phyloP scores from a whole-genome alignment of 1,140 invertebrate genomes.

The Tetramorium simillimum region DNA sequence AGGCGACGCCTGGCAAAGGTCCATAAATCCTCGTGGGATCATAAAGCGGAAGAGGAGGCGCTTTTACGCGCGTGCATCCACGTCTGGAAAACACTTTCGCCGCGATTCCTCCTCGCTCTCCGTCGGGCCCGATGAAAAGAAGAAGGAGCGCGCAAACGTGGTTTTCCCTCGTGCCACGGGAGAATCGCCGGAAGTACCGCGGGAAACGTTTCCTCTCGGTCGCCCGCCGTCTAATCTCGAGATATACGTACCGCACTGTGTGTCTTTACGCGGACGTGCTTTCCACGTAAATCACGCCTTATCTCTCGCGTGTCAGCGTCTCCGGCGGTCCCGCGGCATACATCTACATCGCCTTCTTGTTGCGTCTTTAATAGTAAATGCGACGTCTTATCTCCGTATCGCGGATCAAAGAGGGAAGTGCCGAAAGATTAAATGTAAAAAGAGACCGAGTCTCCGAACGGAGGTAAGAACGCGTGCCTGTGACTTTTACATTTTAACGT shows the following conservation, averaged over 20 bases:
- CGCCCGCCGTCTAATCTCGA: conserved; percentile 27
- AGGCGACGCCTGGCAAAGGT: conserved; percentile 19
- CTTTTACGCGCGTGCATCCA: conserved; percentile 24
- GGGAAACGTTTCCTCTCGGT: conserved; percentile 37
- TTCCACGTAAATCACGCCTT: conserved; percentile 49
- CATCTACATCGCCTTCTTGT: neutral
- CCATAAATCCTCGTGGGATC: conserved; percentile 27
- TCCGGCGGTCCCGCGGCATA: neutral
- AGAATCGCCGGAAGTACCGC: conserved; percentile 50
- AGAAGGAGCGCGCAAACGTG: neutral
- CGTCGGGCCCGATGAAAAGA: neutral
- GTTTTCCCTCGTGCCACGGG: neutral
- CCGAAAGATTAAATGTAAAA: neutral
- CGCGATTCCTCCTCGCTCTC: neutral
- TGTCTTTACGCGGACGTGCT: conserved; percentile 27
- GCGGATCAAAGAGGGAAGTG: neutral
- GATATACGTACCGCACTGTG: neutral
- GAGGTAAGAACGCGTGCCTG: neutral
- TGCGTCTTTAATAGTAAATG: conserved; percentile 11
- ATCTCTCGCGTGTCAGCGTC: conserved; percentile 32
- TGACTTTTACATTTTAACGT: neutral
- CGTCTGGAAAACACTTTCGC: conserved; percentile 40
- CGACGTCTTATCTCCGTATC: conserved; percentile 5
- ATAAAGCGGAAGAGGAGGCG: conserved; percentile 13
- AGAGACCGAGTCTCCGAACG: neutral